These are phyloP conservation scores for Amblyopsis hoosieri DNA, from an alignment of 2,797 vertebrate genomes.

Conservation along the genomic window DNA sequence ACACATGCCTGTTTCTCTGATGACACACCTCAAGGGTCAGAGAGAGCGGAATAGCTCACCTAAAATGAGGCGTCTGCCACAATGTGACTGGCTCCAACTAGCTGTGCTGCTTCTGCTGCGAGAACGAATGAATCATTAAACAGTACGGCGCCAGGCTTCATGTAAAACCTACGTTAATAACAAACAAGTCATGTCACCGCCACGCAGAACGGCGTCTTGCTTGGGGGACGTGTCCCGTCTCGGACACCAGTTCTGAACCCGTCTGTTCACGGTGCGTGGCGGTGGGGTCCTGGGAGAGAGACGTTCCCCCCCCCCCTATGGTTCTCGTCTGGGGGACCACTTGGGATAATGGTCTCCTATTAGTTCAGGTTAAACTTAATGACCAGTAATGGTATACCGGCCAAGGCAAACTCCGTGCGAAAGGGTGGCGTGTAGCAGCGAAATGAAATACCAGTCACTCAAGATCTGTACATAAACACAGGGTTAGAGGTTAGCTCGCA, in stretches of 20 bases:
- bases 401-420: conserved; percentile 66
- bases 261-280: conserved; percentile 44
- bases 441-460: conserved; percentile 80
- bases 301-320: conserved; percentile 8
- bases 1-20: conserved; percentile 67
- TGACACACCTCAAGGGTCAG: conserved; percentile 56
- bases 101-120: no score
- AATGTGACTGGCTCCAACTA: no score
- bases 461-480: conserved; percentile 73
- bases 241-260: conserved; percentile 24
- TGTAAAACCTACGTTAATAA: conserved; percentile 40
- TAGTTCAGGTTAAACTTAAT: conserved; percentile 82
- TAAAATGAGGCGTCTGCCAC: conserved; percentile 16
- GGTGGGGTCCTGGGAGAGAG: not conserved
- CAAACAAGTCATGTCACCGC: conserved; percentile 12
- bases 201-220: conserved; percentile 72
- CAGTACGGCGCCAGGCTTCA: conserved; percentile 18
- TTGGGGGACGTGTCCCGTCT: conserved; percentile 54
- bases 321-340: conserved; percentile 77
- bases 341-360: conserved; percentile 76
- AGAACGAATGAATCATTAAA: no score
- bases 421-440: conserved; percentile 57
- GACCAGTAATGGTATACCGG: conserved; percentile 76
- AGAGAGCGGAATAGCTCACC: conserved; percentile 35
- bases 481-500: conserved; percentile 42